Base-by-base conservation (phyloP, 2,888 invertebrate species). In the Euzetes globulus region DNA sequence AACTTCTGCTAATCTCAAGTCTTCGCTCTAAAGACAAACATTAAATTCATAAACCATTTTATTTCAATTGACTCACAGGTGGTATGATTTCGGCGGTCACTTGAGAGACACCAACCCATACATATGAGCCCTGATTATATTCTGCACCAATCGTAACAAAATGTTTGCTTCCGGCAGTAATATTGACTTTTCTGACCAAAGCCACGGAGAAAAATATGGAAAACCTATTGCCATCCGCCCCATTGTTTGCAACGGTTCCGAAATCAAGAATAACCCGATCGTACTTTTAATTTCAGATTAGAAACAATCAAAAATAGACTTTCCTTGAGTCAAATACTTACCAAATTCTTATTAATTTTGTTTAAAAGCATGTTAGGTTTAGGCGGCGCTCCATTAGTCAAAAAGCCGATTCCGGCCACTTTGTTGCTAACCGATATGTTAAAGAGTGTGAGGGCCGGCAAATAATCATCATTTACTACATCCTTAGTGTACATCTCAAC, bases 31-130 rank as follows among this genome's bases (percentile, higher is more conserved):
- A 37, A 27, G 22, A 15, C 2, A 15, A 71, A 63, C 13, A 72
- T 25, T n/a, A 7, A 65, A 33, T 37, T 65, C 3, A 37, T 37
- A 37, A n/a, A n/a, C n/a, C 5, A 1, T 27, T 58, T 58, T 27
- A 58, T 27, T 27, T 11, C 19, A 27, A 22, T 58, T 58, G 29
- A 76, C 76, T 58, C 71, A 78, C 78, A 41, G 76, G 60, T 11
- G 75, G 75, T 52, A 74, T 45, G 19, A 77, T 75, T 13, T 77
- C 77, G 15, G 77, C 76, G 2, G 76, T 77, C 6, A 79, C 77
- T 76, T 78, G 78, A 3, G 79, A 77, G 25, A 78, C 78, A 19
- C 78, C 78, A 19, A 79, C 78, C 78, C 78, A 79, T 11, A 78
- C 73, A 29, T 77, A 77, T 0, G 75, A 77, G 33, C 78, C 78